Conservation (phyloP, 2,113 vertebrate species). For the Carettochelys insculpta region DNA sequence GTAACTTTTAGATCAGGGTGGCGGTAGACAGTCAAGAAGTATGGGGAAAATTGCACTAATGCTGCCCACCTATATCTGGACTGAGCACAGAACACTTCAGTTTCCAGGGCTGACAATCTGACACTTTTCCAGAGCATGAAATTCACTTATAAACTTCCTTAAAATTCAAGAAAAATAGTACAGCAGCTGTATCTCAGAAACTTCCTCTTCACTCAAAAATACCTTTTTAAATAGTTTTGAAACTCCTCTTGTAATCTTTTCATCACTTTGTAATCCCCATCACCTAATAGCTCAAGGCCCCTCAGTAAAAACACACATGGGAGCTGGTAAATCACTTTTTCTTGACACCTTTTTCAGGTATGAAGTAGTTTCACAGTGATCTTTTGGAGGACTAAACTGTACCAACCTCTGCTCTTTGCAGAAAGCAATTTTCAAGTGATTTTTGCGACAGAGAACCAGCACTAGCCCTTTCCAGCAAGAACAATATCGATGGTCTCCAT, state of each 20-base stretch:
- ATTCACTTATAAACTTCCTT: background rate
- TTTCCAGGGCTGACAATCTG: slow-evolving; percentile 1
- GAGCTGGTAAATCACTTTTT: slow-evolving; percentile 10
- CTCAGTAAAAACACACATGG: background rate
- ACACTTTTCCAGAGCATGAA: slow-evolving; percentile 16
- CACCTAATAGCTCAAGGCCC: background rate
- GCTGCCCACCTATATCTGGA: background rate
- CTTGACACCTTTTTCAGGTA: slow-evolving; percentile 38
- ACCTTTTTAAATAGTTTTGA: background rate
- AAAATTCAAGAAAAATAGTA: slow-evolving; percentile 21
- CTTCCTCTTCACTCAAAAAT: slow-evolving; percentile 33
- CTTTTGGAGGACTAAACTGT: slow-evolving; percentile 7
- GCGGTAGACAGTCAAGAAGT: background rate
- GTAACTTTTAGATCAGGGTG: slow-evolving; percentile 1
- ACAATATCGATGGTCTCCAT: background rate
- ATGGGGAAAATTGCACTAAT: background rate
- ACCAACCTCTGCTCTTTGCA: slow-evolving; percentile 22
- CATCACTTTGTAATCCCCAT: background rate
- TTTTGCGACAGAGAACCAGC: background rate
- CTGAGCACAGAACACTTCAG: background rate
- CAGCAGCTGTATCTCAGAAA: background rate
- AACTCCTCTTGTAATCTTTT: background rate
- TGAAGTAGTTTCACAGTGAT: slow-evolving; percentile 7
- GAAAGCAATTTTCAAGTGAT: slow-evolving; percentile 10
- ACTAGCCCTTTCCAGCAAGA: background rate